Conservation (phyloP, 2,797 vertebrate species). For the Simalia tracyae region DNA sequence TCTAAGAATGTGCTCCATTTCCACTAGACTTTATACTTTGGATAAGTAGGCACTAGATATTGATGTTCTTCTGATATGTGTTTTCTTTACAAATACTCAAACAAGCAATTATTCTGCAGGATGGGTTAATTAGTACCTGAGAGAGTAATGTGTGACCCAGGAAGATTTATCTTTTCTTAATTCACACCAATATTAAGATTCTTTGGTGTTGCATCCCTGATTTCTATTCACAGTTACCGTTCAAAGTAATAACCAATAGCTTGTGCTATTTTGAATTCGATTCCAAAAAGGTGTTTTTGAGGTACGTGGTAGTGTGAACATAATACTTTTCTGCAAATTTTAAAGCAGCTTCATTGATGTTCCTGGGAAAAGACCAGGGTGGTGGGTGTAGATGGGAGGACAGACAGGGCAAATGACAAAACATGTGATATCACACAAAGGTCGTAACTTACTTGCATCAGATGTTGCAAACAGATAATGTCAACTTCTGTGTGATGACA, state of each 20-base stretch:
- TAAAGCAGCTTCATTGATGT: not conserved
- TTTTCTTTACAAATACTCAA: not conserved
- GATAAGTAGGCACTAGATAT: not conserved
- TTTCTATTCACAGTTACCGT: not conserved
- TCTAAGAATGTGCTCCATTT: not conserved
- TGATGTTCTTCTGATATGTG: not conserved
- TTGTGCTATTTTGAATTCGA: not conserved
- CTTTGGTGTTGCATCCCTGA: not conserved
- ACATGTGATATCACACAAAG: not conserved
- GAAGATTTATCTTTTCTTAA: not conserved
- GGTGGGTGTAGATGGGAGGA: not conserved
- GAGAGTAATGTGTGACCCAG: not conserved
- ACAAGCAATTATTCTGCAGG: not conserved
- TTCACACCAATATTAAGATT: not conserved
- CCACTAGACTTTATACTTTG: not conserved
- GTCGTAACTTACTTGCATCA: not conserved
- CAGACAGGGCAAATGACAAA: not conserved
- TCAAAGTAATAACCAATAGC: not conserved
- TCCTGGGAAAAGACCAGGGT: not conserved
- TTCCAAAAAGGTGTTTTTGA: not conserved
- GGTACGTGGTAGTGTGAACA: not conserved
- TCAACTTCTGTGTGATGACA: not conserved
- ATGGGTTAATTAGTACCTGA: not conserved
- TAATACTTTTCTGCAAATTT: not conserved
- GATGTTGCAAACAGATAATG: not conserved